phyloP scores from a whole-genome alignment of 2,113 vertebrate genomes.

The Eidolon helvum region DNA sequence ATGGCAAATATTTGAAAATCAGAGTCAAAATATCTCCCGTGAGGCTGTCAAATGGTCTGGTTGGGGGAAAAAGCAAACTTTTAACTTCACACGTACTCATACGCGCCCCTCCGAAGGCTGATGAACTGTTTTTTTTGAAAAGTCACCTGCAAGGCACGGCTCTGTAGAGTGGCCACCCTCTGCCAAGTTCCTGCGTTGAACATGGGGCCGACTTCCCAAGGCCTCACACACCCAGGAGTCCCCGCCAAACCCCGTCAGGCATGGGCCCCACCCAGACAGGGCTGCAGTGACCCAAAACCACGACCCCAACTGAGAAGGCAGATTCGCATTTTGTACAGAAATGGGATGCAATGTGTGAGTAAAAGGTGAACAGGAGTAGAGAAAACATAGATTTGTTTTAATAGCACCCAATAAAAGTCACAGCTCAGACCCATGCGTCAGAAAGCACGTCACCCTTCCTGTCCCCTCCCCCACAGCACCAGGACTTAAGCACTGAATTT shows the following conservation, averaged over 20 bases:
- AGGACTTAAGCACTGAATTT: neutral
- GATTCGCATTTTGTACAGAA: neutral
- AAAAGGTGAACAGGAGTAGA: neutral
- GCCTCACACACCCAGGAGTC: neutral
- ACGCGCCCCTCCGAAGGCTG: neutral
- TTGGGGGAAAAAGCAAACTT: neutral
- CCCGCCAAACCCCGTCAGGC: neutral
- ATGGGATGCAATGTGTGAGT: neutral
- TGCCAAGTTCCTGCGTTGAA: rapidly evolving
- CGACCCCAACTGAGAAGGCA: neutral
- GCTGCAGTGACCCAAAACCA: neutral
- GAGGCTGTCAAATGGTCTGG: neutral
- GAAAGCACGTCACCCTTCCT: too few species aligned
- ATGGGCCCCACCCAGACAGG: neutral
- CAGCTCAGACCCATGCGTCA: too few species aligned
- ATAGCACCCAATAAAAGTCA: neutral
- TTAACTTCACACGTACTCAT: neutral
- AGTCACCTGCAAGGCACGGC: neutral
- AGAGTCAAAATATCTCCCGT: neutral
- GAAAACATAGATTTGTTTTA: neutral
- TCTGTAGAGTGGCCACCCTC: rapidly evolving
- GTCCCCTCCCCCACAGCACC: too few species aligned
- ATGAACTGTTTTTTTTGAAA: neutral
- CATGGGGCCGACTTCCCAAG: rapidly evolving
- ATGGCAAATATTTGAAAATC: neutral